Conservation (phyloP, 2,888 invertebrate genomes). For the Ephialtes manifestator region DNA sequence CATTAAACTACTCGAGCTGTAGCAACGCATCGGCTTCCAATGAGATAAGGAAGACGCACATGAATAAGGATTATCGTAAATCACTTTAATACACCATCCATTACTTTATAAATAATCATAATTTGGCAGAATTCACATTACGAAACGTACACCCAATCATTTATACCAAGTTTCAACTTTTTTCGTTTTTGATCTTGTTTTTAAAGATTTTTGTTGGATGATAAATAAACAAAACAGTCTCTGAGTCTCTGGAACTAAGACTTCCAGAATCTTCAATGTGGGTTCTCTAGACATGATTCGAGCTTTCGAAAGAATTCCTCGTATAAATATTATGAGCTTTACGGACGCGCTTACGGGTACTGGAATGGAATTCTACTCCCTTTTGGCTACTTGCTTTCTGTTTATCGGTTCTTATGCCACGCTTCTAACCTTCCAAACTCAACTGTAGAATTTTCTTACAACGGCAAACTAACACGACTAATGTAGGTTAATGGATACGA, state of each 20-base stretch:
- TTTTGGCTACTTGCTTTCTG: constrained; percentile 49
- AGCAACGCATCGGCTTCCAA: constrained; percentile 7
- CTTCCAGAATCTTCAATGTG: not conserved
- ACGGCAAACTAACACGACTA: not conserved
- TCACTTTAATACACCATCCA: constrained; percentile 21
- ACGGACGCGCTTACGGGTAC: constrained; percentile 17
- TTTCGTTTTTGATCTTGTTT: constrained; percentile 1
- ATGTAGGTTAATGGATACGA: constrained; percentile 47
- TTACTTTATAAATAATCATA: constrained; percentile 30
- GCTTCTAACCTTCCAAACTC: not conserved
- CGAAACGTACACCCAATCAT: not conserved
- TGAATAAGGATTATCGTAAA: constrained; percentile 45
- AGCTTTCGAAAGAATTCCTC: constrained; percentile 63
- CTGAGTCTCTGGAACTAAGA: not conserved
- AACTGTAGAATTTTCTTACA: constrained; percentile 8
- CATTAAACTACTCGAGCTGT: constrained; percentile 21
- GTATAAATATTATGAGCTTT: constrained; percentile 72
- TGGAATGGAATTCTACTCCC: constrained; percentile 34
- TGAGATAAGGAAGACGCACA: constrained; percentile 14
- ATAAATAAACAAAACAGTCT: constrained; percentile 21
- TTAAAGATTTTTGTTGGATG: not conserved
- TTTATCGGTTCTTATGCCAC: constrained; percentile 53
- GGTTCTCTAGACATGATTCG: constrained; percentile 9
- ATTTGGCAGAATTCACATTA: not conserved
- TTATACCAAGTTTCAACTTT: not conserved